Percentiles rank a stretch among this genome's conserved stretches.
These are phyloP conservation scores for Numenius arquata DNA, from an alignment of 2,113 vertebrate species.

Conservation along the genomic window DNA sequence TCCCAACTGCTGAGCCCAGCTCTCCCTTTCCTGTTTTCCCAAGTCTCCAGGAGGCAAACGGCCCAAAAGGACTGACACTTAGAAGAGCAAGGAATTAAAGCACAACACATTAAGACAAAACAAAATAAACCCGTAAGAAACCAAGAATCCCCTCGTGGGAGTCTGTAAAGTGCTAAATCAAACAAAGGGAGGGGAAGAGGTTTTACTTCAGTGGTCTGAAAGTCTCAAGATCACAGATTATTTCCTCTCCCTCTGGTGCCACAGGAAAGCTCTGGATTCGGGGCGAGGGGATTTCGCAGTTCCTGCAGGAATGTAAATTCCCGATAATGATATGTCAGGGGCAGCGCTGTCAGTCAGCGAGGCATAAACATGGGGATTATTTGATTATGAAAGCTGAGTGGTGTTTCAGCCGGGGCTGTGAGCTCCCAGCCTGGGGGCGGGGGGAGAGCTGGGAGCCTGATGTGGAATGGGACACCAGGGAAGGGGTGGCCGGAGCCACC, in stretches of 20 bases:
- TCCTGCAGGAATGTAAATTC: slow-evolving; percentile 62
- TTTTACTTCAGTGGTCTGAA: slow-evolving; percentile 54
- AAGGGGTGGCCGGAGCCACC: background rate
- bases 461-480: background rate
- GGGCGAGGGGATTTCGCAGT: background rate
- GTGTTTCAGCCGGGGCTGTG: background rate
- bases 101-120: slow-evolving; percentile 45
- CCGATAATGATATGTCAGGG: slow-evolving; percentile 45
- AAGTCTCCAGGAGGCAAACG: background rate
- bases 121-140: slow-evolving; percentile 37
- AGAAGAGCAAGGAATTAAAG: background rate
- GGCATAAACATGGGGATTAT: slow-evolving; percentile 53
- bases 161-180: slow-evolving; percentile 57
- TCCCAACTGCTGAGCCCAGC: background rate
- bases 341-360: slow-evolving; percentile 22
- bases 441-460: accelerated
- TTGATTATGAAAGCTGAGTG: slow-evolving; percentile 40
- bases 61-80: background rate
- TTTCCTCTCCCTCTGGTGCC: slow-evolving; percentile 60
- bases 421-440: background rate
- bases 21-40: background rate
- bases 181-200: slow-evolving; percentile 40
- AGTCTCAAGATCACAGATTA: slow-evolving; percentile 60
- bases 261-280: slow-evolving; percentile 45
- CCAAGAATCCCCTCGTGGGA: slow-evolving; percentile 39